Percentiles rank a stretch among this genome's conserved stretches.
Conservation (phyloP, 2,113 vertebrate genomes). For the Triplophysa rosa region DNA sequence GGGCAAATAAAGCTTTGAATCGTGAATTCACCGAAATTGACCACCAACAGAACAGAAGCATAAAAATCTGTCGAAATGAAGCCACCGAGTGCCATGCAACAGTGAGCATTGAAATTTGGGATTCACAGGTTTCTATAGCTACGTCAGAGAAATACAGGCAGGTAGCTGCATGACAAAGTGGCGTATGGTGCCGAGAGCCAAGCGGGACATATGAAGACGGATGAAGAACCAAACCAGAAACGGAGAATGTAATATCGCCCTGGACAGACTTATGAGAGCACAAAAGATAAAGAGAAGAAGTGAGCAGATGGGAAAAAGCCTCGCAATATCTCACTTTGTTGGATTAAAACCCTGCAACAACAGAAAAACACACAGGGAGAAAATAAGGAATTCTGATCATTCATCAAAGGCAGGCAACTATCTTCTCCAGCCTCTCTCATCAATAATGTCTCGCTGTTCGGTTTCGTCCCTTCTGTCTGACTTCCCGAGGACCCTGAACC, state of each 20-base stretch:
- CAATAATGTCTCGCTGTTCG: constrained; percentile 61
- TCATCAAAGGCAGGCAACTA: constrained; percentile 59
- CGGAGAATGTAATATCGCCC: constrained; percentile 70
- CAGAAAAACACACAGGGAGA: constrained; percentile 63
- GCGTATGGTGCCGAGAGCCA: constrained; percentile 61
- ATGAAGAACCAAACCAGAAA: constrained; percentile 75
- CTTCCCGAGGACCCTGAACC: constrained; percentile 38
- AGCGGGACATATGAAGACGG: constrained; percentile 78
- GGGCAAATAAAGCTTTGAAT: not conserved
- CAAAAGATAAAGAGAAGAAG: constrained; percentile 18
- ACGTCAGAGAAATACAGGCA: constrained; percentile 78
- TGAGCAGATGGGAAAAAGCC: constrained; percentile 54
- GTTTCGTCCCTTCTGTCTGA: constrained; percentile 52
- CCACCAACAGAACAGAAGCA: not conserved
- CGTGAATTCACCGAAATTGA: not conserved
- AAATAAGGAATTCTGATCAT: constrained; percentile 55
- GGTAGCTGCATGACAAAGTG: constrained; percentile 70
- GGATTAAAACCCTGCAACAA: constrained; percentile 61
- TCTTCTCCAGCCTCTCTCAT: constrained; percentile 44
- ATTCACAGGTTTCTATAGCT: constrained; percentile 80
- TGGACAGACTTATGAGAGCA: constrained; percentile 66
- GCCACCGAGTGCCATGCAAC: not conserved
- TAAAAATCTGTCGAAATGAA: not conserved
- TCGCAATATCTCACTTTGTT: constrained; percentile 72
- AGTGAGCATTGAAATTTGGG: constrained; percentile 51